phyloP scores from a whole-genome alignment of 2,797 vertebrate genomes.

The Lithobates sylvaticus region DNA sequence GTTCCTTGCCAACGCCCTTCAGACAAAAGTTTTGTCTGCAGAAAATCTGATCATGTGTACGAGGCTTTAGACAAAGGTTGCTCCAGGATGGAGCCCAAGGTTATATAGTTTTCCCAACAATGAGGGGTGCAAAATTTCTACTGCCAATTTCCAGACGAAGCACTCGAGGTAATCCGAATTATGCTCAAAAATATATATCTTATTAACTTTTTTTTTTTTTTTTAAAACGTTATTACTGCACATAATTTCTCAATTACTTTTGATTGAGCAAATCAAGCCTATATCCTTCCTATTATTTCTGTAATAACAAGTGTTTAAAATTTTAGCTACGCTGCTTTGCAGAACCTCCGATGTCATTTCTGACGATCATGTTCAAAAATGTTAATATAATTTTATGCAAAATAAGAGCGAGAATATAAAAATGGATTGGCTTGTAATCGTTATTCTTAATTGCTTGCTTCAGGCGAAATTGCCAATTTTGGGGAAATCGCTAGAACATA shows the following conservation, averaged over 20 bases:
- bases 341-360: constrained; percentile 4
- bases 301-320: constrained; percentile 36
- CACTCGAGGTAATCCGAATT: background rate
- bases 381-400: constrained; percentile 57
- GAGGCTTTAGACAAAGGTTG: background rate
- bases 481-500: constrained; percentile 52
- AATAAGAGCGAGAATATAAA: constrained; percentile 54
- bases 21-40: too few relatives aligned
- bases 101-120: background rate
- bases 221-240: constrained; percentile 18
- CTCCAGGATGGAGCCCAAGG: background rate
- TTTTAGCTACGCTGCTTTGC: constrained; percentile 22
- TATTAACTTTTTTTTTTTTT: constrained; percentile 3
- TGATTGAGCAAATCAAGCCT: constrained; percentile 31
- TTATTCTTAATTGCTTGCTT: constrained; percentile 61
- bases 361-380: constrained; percentile 35
- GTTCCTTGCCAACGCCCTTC: too few relatives aligned
- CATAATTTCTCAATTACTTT: constrained; percentile 8
- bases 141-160: background rate
- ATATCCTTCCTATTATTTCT: constrained; percentile 36
- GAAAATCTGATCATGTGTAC: too few relatives aligned
- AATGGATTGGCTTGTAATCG: constrained; percentile 58
- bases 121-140: background rate
- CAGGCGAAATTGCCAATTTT: constrained; percentile 59
- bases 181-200: background rate